A percentile compares a stretch with the other conserved stretches of the same genome.
These are phyloP conservation scores for Sarcophilus harrisii DNA, from an alignment of 2,797 vertebrate genomes.

Conservation along the genomic window DNA sequence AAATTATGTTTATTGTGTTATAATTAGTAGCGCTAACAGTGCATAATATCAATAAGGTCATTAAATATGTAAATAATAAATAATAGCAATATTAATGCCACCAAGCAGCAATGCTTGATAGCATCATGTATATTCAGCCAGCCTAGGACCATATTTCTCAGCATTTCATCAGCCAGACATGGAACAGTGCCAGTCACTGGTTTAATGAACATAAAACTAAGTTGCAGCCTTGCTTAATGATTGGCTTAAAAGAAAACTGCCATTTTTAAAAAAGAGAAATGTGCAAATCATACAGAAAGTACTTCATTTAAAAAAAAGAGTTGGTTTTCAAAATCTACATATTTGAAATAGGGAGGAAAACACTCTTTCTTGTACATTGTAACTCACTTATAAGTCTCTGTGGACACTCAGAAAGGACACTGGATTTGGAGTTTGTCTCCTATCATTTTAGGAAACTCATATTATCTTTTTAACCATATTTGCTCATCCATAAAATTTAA, in stretches of 20 bases:
- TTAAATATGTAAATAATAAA: conserved; percentile 85
- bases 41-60: conserved; percentile 80
- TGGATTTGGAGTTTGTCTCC: not conserved
- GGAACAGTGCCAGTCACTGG: conserved; percentile 68
- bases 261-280: conserved; percentile 18
- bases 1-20: conserved; percentile 81
- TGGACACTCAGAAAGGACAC: not conserved
- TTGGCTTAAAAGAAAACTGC: not conserved
- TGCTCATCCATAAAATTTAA: not conserved
- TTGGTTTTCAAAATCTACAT: not conserved
- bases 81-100: conserved; percentile 79
- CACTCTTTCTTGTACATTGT: conserved; percentile 4
- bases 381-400: not conserved
- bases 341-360: not conserved
- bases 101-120: conserved; percentile 60
- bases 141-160: conserved; percentile 67
- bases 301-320: not conserved
- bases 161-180: conserved; percentile 54
- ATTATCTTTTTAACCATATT: not conserved
- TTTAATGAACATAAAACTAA: conserved; percentile 61
- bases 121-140: conserved; percentile 64
- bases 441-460: not conserved
- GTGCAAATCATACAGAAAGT: not conserved
- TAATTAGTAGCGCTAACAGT: conserved; percentile 81
- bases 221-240: conserved; percentile 38